These are phyloP conservation scores for Alaudala cheleensis DNA, from an alignment of 2,113 vertebrate genomes.

Conservation along the genomic window DNA sequence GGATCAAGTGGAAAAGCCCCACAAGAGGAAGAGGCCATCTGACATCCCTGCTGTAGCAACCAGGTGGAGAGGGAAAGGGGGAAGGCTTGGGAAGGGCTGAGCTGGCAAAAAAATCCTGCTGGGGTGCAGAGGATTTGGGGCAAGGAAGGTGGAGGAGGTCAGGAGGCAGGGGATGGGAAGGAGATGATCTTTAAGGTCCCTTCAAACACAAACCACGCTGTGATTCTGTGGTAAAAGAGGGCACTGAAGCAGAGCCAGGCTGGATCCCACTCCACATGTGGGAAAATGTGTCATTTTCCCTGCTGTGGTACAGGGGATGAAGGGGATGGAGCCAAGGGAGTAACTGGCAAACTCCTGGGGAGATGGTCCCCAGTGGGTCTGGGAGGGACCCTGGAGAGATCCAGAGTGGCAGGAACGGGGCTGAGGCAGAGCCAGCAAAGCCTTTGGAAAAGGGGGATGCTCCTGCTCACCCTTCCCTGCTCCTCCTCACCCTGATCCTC, in stretches of 20 bases:
- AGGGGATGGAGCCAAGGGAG: not conserved
- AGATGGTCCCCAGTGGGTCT: not conserved
- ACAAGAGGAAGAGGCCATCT: not conserved
- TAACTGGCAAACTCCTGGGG: not conserved
- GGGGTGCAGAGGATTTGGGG: not conserved
- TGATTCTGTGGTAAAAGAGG: not conserved
- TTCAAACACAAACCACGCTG: not conserved
- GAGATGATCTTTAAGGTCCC: not conserved
- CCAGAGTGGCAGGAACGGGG: accelerated
- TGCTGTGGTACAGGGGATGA: not conserved
- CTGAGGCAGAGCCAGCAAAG: not conserved
- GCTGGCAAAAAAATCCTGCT: not conserved
- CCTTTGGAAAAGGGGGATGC: not conserved
- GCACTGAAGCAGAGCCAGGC: not conserved
- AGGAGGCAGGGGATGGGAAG: not conserved
- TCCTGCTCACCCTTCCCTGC: not conserved
- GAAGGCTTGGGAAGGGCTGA: not conserved
- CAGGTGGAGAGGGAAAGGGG: not conserved
- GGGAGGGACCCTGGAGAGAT: not conserved
- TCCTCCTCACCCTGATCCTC: not conserved
- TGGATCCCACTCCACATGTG: accelerated
- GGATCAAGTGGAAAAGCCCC: not conserved
- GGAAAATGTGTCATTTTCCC: not conserved
- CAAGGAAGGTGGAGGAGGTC: not conserved
- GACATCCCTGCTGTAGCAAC: not conserved